A percentile compares a stretch with the other conserved stretches of the same genome.
Conservation (phyloP, 2,888 invertebrate genomes). For the Suillia variegata region DNA sequence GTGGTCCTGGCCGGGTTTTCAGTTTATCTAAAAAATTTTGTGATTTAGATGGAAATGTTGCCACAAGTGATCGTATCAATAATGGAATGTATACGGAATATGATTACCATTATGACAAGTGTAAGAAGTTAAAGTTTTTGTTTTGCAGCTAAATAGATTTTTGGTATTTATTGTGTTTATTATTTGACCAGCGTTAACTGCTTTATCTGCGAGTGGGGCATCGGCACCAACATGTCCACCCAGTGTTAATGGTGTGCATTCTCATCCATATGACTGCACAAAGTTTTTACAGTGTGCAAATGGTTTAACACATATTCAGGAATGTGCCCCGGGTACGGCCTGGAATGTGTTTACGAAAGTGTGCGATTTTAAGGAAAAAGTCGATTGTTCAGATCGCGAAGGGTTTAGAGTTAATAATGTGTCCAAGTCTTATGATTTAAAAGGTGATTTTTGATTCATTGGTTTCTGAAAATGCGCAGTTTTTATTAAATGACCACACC, state of each 20-base stretch:
- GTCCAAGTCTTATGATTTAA: neutral
- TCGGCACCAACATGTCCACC: conserved; percentile 56
- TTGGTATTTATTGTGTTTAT: too few relatives aligned
- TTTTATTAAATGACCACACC: neutral
- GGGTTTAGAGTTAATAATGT: too few relatives aligned
- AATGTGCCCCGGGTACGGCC: conserved; percentile 67
- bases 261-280: conserved; percentile 66
- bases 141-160: too few relatives aligned
- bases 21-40: conserved; percentile 64
- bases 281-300: conserved; percentile 68
- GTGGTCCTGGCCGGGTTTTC: conserved; percentile 69
- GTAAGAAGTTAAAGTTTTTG: too few relatives aligned
- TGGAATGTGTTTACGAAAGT: conserved; percentile 64
- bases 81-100: neutral
- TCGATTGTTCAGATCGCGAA: conserved; percentile 55
- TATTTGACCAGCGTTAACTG: neutral
- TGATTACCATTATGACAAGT: neutral
- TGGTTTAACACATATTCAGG: conserved; percentile 64
- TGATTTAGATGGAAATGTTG: conserved; percentile 66
- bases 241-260: conserved; percentile 62
- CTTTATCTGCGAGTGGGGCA: too few relatives aligned
- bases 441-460: neutral
- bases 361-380: conserved; percentile 67
- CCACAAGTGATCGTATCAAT: conserved; percentile 63
- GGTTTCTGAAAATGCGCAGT: neutral